A percentile compares a stretch with the other conserved stretches of the same genome.
These are phyloP conservation scores for Ranitomeya variabilis DNA, from an alignment of 2,113 vertebrate species.

Conservation along the genomic window DNA sequence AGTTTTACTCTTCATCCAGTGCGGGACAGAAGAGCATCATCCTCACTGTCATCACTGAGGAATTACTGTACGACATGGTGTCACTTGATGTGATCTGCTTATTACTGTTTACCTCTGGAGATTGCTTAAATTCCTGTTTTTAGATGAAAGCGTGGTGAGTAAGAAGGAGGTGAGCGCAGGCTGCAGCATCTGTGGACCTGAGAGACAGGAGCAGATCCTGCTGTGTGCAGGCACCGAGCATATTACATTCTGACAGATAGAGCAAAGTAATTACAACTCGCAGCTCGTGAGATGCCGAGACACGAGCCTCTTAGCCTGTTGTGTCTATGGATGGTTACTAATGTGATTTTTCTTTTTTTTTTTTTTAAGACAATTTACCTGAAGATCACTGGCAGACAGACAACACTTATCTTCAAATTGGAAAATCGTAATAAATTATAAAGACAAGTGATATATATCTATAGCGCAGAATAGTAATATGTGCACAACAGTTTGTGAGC, in stretches of 20 bases:
- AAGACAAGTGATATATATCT: too few species aligned
- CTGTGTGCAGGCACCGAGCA: slow-evolving; percentile 11
- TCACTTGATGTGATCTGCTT: slow-evolving; percentile 42
- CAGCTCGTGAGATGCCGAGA: neutral
- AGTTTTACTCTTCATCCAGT: too few species aligned
- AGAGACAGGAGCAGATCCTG: slow-evolving; percentile 36
- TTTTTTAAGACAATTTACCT: too few species aligned
- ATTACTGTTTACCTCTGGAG: slow-evolving; percentile 27
- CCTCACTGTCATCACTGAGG: neutral
- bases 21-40: neutral
- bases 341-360: too few species aligned
- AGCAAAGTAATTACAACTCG: slow-evolving; percentile 1
- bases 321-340: neutral
- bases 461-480: too few species aligned
- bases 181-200: slow-evolving; percentile 1
- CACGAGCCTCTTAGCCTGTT: neutral
- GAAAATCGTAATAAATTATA: too few species aligned
- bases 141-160: slow-evolving; percentile 4
- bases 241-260: slow-evolving; percentile 24
- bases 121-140: slow-evolving; percentile 27
- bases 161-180: slow-evolving; percentile 4
- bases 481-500: too few species aligned
- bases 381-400: too few species aligned
- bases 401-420: too few species aligned
- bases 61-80: neutral